These are phyloP conservation scores for Pseudococcus jackbeardsleyi DNA, from an alignment of 2,888 invertebrate genomes.

Conservation along the genomic window DNA sequence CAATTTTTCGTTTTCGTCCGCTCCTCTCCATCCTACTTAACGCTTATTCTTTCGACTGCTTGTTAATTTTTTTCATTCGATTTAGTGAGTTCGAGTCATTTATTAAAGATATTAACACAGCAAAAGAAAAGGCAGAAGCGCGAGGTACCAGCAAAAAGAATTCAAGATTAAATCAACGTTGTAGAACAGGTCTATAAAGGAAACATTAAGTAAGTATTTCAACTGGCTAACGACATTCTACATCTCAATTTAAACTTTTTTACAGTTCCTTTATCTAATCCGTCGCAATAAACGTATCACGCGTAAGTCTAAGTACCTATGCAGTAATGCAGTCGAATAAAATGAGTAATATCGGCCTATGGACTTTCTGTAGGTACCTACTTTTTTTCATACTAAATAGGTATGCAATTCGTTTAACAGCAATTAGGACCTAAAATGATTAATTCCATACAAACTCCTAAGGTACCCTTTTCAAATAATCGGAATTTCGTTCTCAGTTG, in stretches of 20 bases:
- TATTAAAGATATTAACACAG: neutral
- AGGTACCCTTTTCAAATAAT: too few species aligned
- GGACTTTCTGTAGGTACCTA: too few species aligned
- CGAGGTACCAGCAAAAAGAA: neutral
- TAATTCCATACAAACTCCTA: too few species aligned
- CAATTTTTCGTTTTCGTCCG: neutral
- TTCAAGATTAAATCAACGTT: constrained; percentile 6
- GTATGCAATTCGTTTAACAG: too few species aligned
- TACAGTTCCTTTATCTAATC: neutral
- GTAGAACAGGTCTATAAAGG: constrained; percentile 32
- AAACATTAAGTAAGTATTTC: constrained; percentile 23
- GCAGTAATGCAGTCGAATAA: too few species aligned
- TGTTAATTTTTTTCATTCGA: neutral
- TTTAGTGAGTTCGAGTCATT: neutral
- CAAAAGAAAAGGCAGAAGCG: neutral
- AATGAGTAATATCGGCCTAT: too few species aligned
- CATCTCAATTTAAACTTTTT: constrained; percentile 11
- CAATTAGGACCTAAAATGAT: too few species aligned
- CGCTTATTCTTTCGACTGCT: neutral
- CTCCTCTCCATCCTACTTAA: neutral
- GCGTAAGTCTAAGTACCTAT: too few species aligned
- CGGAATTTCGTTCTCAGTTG: too few species aligned
- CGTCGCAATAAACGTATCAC: neutral
- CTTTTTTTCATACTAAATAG: too few species aligned
- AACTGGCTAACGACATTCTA: constrained; percentile 23